Conservation (phyloP, 2,888 invertebrate genomes). For the Stenchaetothrips biformis region DNA sequence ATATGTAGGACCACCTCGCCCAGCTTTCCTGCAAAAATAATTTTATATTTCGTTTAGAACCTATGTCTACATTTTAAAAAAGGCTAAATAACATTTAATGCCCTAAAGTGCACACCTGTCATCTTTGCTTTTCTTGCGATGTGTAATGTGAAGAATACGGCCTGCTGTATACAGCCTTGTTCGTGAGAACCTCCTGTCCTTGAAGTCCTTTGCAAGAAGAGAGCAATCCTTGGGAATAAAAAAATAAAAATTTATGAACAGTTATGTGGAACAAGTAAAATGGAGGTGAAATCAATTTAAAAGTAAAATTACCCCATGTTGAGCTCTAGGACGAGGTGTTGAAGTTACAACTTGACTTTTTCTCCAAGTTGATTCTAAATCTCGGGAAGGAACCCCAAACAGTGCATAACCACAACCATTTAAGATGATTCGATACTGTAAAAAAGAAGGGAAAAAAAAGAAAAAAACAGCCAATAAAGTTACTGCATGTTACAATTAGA, state of each 20-base stretch:
- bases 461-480: constrained; percentile 11
- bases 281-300: background rate
- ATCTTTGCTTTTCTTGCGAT: constrained; percentile 60
- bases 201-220: constrained; percentile 52
- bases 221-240: constrained; percentile 30
- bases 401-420: constrained; percentile 76
- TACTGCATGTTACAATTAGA: background rate
- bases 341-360: constrained; percentile 47
- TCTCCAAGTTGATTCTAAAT: constrained; percentile 67
- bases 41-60: constrained; percentile 32
- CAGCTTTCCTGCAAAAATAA: constrained; percentile 53
- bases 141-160: constrained; percentile 70
- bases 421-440: constrained; percentile 77
- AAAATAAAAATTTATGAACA: background rate
- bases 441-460: constrained; percentile 30
- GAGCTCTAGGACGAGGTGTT: constrained; percentile 31
- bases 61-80: background rate
- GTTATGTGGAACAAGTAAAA: background rate
- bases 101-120: constrained; percentile 58
- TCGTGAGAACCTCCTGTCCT: constrained; percentile 62
- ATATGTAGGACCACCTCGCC: constrained; percentile 59
- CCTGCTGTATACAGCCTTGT: constrained; percentile 73
- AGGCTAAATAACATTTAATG: background rate
- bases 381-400: constrained; percentile 69
- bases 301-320: constrained; percentile 33